Evolutionary conservation across 2,888 invertebrate species (phyloP).

Genomic region (Drosophila yooni): DNA sequence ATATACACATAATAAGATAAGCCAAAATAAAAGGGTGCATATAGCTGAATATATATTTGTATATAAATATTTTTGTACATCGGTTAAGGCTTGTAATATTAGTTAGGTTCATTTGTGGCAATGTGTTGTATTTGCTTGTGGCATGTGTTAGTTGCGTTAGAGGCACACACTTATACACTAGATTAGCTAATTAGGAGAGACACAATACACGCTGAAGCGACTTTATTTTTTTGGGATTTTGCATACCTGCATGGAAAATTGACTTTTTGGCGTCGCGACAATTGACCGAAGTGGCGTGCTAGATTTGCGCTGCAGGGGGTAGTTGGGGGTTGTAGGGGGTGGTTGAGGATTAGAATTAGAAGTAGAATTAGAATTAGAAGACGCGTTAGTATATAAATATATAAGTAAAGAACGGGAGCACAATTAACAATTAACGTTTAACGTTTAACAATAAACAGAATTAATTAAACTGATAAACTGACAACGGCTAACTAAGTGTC

Average conservation of each 20-base stretch:
- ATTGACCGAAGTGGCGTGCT: slow-evolving; percentile 80
- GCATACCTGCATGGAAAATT: slow-evolving; percentile 84
- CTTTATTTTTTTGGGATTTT: slow-evolving; percentile 28
- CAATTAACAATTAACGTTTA: slow-evolving; percentile 28
- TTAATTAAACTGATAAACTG: slow-evolving; percentile 43
- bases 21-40: slow-evolving; percentile 37
- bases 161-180: slow-evolving; percentile 67
- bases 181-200: slow-evolving; percentile 31
- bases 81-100: slow-evolving; percentile 30
- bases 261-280: slow-evolving; percentile 81
- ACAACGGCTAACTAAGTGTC: slow-evolving; percentile 18
- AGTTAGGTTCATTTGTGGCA: slow-evolving; percentile 23
- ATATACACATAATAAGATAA: slow-evolving; percentile 32
- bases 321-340: slow-evolving; percentile 39
- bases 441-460: slow-evolving; percentile 25
- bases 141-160: slow-evolving; percentile 51
- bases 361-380: slow-evolving; percentile 15
- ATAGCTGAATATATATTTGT: slow-evolving; percentile 28
- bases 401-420: slow-evolving; percentile 21
- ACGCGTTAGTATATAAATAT: slow-evolving; percentile 61
- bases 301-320: slow-evolving; percentile 81
- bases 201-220: slow-evolving; percentile 42
- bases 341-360: slow-evolving; percentile 51
- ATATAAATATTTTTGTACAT: slow-evolving; percentile 56
- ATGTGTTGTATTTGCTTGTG: slow-evolving; percentile 23